Base-by-base conservation (phyloP, 1,140 invertebrate genomes). In the Rhopalosiphum maidis region DNA sequence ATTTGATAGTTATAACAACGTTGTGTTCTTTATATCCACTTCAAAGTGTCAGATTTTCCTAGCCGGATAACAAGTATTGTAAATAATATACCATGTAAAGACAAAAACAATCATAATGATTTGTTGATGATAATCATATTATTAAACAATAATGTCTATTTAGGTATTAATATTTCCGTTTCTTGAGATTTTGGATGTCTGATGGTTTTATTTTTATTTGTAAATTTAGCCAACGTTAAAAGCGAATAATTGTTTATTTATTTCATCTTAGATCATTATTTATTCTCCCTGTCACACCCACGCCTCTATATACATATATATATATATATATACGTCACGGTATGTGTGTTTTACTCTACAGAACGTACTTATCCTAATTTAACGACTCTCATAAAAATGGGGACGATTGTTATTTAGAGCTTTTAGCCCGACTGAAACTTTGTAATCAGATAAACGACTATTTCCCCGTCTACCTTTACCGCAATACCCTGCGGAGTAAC, bases 381-480 rank as follows among this genome's bases (percentile, higher is more conserved):
- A 90, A 37, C n/a, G 88, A 55, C 48, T 35, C 46, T 90, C 88
- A 30, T 90, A 90, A 90, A 90, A 90, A 90, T n/a, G n/a, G 7
- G 35, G 51, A 51, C 48, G 37, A 90, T 54, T 55, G 48, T 90
- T 55, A 51, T 90, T 86, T 90, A 90, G 21, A 55, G 48, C 88
- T 55, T 54, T 51, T 51, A 25, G 88, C n/a, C 35, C 21, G 21
- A 90, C 88, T 51, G 54, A 55, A 90, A 90, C 21, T 54, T n/a
- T 55, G 54, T 90, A 90, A 90, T 54, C 48, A 51, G n/a, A 54
- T 90, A 90, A 54, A 90, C 88, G 48, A 54, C 23, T 54, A 89
- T 51, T 88, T 46, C 4, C 88, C 5, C 30, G 87, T 54, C n/a
- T 90, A 55, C 51, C 35, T 90, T 37, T 37, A 54, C 48, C n/a